A percentile compares a stretch with the other conserved stretches of the same genome.
phyloP scores from a whole-genome alignment of 2,113 vertebrate species.

The Chroicocephalus ridibundus region DNA sequence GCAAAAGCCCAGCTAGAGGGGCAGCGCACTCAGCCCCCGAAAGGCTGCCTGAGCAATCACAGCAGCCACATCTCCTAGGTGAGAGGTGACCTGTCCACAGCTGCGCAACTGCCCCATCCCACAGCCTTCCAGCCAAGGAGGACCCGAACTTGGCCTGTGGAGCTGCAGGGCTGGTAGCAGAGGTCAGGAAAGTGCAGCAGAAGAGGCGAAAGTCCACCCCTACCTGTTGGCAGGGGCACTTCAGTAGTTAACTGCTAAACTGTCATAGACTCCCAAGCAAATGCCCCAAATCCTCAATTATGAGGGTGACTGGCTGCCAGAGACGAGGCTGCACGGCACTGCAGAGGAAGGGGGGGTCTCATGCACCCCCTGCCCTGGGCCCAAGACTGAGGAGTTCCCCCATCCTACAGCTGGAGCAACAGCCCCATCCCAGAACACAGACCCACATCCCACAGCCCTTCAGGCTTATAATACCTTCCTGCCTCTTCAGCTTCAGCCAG shows the following conservation, averaged over 20 bases:
- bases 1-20: not conserved
- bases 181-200: not conserved
- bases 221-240: too few relatives aligned
- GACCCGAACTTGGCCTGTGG: not conserved
- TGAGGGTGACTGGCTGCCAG: not conserved
- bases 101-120: not conserved
- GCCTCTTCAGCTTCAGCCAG: not conserved
- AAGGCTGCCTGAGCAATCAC: not conserved
- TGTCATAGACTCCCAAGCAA: not conserved
- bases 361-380: fast-evolving
- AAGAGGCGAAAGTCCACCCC: not conserved
- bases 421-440: not conserved
- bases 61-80: not conserved
- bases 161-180: not conserved
- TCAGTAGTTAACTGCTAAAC: not conserved
- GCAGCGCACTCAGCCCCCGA: not conserved
- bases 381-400: not conserved
- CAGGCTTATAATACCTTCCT: not conserved
- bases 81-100: not conserved
- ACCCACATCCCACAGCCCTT: not conserved
- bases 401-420: not conserved
- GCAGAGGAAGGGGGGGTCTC: not conserved
- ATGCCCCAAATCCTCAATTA: not conserved
- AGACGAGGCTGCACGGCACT: not conserved
- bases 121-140: not conserved